Evolutionary conservation across 1,140 invertebrate species (phyloP).

Genomic region (Elysia chlorotica): DNA sequence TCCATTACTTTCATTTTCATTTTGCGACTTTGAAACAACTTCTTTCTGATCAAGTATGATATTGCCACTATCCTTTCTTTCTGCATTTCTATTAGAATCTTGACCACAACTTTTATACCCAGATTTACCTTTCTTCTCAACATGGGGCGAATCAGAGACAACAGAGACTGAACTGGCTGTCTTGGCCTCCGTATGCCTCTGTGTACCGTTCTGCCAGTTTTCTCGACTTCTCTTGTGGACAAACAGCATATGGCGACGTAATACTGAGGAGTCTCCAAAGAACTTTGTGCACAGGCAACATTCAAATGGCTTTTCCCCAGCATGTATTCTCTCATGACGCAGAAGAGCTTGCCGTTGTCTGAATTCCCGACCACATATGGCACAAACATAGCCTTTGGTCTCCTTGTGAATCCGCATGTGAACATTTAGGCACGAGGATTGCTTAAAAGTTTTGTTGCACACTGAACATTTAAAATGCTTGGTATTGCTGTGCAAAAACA

Average conservation of each 20-base stretch:
- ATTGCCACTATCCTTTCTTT: too few species aligned
- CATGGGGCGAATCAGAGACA: too few species aligned
- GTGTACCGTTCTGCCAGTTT: slow-evolving; percentile 39
- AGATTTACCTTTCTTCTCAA: too few species aligned
- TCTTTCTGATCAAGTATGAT: too few species aligned
- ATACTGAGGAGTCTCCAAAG: slow-evolving; percentile 54
- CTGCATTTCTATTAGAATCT: too few species aligned
- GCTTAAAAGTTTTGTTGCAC: slow-evolving; percentile 49
- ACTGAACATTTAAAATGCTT: slow-evolving; percentile 45
- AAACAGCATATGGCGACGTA: slow-evolving; percentile 55
- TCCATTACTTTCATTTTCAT: too few species aligned
- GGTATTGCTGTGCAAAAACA: slow-evolving; percentile 45
- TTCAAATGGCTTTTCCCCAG: slow-evolving; percentile 53
- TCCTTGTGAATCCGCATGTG: slow-evolving; percentile 52
- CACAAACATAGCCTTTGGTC: slow-evolving; percentile 49
- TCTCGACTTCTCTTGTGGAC: slow-evolving; percentile 47
- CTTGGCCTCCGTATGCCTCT: too few species aligned
- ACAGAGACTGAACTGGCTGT: too few species aligned
- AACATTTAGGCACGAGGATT: slow-evolving; percentile 44
- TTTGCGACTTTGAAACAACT: too few species aligned
- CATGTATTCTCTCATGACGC: slow-evolving; percentile 54
- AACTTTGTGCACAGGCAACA: slow-evolving; percentile 45
- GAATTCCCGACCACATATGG: slow-evolving; percentile 54
- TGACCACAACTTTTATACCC: too few species aligned
- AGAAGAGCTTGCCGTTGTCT: slow-evolving; percentile 53